Percentiles rank a stretch among this genome's conserved stretches.
Conservation (phyloP, 2,113 vertebrate species). For the Daboia siamensis region DNA sequence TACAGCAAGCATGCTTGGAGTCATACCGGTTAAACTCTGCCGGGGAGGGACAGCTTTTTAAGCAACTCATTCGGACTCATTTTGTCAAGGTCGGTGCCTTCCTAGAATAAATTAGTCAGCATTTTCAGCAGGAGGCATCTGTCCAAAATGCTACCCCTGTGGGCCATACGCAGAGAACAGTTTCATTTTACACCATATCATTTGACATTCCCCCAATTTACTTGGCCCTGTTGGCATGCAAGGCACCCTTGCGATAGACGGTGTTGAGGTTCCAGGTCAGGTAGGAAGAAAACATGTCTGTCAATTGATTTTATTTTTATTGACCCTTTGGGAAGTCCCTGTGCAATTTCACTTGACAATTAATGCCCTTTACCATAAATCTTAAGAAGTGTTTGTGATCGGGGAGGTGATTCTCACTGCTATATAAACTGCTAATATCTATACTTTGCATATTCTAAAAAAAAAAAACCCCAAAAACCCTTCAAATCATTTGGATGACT, state of each 20-base stretch:
- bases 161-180: not conserved
- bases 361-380: not conserved
- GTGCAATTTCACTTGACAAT: not conserved
- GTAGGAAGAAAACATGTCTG: not conserved
- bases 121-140: conserved; percentile 31
- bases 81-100: conserved; percentile 40
- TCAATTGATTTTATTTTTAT: not conserved
- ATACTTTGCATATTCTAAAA: not conserved
- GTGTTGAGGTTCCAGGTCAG: not conserved
- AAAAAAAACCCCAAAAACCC: not conserved
- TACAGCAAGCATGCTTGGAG: conserved; percentile 34
- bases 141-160: not conserved
- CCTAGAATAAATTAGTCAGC: conserved; percentile 24
- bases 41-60: conserved; percentile 36
- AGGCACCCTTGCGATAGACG: not conserved
- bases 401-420: not conserved
- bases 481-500: not conserved
- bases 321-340: not conserved
- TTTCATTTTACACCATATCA: conserved; percentile 18
- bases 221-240: not conserved
- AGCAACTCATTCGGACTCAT: conserved; percentile 36
- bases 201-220: not conserved
- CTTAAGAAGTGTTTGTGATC: not conserved
- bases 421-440: not conserved
- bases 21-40: conserved; percentile 47